Percentiles rank a stretch among this genome's conserved stretches.
Evolutionary conservation across 1,140 invertebrate species (phyloP).

Genomic region (Aphis gossypii): DNA sequence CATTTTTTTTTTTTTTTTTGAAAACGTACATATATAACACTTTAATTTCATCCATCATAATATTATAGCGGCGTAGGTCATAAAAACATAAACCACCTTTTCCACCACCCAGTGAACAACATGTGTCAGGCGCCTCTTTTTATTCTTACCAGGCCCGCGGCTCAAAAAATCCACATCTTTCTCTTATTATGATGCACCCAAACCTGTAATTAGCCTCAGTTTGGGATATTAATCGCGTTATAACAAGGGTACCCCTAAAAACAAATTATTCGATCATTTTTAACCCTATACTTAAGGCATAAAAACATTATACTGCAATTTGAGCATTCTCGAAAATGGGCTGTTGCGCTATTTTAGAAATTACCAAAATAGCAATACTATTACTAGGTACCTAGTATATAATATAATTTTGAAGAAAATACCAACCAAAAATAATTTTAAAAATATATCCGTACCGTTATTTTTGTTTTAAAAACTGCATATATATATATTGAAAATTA

Average conservation of each 20-base stretch:
- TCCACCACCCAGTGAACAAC: slow-evolving; percentile 28
- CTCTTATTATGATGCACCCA: slow-evolving; percentile 44
- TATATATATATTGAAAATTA: too few species aligned
- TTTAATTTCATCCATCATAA: slow-evolving; percentile 40
- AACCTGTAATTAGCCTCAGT: slow-evolving; percentile 44
- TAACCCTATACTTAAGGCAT: slow-evolving; percentile 48
- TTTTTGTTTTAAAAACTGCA: too few species aligned
- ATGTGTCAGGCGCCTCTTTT: slow-evolving; percentile 51
- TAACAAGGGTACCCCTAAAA: slow-evolving; percentile 42
- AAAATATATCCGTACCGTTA: not conserved
- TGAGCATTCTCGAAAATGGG: not conserved
- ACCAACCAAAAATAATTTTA: not conserved
- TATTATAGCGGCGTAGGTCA: slow-evolving; percentile 24
- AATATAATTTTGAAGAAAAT: not conserved
- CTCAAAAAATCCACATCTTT: slow-evolving; percentile 51
- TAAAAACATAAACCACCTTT: slow-evolving; percentile 58
- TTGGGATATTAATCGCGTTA: slow-evolving; percentile 51
- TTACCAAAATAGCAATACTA: slow-evolving; percentile 2
- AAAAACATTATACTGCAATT: not conserved
- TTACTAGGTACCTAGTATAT: not conserved
- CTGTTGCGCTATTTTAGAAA: not conserved
- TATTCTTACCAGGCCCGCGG: not conserved
- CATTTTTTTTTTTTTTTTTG: not conserved
- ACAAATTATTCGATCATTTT: slow-evolving; percentile 31
- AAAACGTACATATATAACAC: not conserved